Evolutionary conservation across 2,888 invertebrate genomes (phyloP).

Genomic region (Tridacna crocea): DNA sequence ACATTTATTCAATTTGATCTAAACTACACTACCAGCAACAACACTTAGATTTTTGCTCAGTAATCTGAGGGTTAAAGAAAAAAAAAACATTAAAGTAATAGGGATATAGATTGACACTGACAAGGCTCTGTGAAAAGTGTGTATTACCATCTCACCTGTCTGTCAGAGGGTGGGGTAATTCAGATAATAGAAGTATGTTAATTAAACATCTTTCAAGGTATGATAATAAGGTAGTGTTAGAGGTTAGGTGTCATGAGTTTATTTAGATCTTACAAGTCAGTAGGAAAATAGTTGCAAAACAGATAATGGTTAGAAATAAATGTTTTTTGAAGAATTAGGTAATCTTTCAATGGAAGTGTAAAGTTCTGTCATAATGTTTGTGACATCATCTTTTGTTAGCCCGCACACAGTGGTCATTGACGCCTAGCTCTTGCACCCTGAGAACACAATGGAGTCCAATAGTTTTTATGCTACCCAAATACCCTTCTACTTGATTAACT

Average conservation of each 20-base stretch:
- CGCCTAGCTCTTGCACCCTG: not conserved
- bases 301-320: not conserved
- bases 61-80: no score
- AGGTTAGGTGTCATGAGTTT: constrained; percentile 14
- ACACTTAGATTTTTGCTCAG: no score
- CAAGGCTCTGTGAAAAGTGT: not conserved
- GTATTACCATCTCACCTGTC: constrained; percentile 12
- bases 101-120: not conserved
- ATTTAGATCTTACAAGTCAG: constrained; percentile 23
- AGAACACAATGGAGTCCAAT: not conserved
- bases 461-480: constrained; percentile 6
- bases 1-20: no score
- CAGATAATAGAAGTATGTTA: not conserved
- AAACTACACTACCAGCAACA: no score
- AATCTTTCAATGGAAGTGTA: constrained; percentile 6
- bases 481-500: not conserved
- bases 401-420: constrained; percentile 13
- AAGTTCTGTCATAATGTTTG: constrained; percentile 9
- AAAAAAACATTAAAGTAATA: no score
- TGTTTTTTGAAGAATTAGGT: constrained; percentile 14
- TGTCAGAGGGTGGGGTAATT: constrained; percentile 17
- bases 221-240: constrained; percentile 18
- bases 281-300: constrained; percentile 10
- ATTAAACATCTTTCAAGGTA: constrained; percentile 22
- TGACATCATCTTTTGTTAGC: constrained; percentile 17